phyloP scores from a whole-genome alignment of 2,888 invertebrate species.

The Yponomeuta sedellus region DNA sequence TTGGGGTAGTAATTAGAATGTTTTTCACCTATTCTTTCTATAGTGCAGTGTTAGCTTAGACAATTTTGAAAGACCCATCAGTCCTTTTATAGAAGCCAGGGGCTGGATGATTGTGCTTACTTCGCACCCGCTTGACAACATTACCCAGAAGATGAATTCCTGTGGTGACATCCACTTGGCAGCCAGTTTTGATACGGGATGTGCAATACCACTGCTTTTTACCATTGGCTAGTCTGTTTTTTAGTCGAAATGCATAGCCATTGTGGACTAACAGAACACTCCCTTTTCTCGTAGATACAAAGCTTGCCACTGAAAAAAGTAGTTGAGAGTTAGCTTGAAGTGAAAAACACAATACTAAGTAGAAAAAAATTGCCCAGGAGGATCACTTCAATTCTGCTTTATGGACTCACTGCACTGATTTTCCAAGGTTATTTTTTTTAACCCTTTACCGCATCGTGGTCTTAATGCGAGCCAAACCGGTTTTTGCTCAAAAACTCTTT shows the following conservation, averaged over 20 bases:
- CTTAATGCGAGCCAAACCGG: no score
- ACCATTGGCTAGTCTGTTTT: conserved; percentile 63
- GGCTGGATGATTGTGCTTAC: conserved; percentile 54
- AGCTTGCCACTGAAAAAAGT: conserved; percentile 56
- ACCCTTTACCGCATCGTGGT: no score
- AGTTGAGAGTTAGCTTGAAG: no score
- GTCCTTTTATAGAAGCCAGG: conserved; percentile 56
- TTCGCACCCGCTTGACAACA: conserved; percentile 51
- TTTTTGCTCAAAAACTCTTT: no score
- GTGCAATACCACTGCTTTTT: conserved; percentile 69
- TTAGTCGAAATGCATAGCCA: conserved; percentile 59
- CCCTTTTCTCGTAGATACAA: conserved; percentile 60
- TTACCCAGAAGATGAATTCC: conserved; percentile 43
- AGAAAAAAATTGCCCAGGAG: no score
- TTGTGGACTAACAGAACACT: conserved; percentile 55
- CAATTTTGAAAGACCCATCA: conserved; percentile 62
- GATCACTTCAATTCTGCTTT: no score
- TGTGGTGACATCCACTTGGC: conserved; percentile 60
- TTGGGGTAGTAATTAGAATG: no score
- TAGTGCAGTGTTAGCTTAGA: conserved; percentile 29
- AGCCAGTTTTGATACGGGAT: conserved; percentile 56
- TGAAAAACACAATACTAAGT: no score
- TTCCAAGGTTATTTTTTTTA: no score
- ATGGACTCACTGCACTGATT: no score
- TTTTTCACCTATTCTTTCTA: no score